A percentile compares a stretch with the other conserved stretches of the same genome.
These are phyloP conservation scores for Aegithalos caudatus DNA, from an alignment of 2,113 vertebrate species.

Conservation along the genomic window DNA sequence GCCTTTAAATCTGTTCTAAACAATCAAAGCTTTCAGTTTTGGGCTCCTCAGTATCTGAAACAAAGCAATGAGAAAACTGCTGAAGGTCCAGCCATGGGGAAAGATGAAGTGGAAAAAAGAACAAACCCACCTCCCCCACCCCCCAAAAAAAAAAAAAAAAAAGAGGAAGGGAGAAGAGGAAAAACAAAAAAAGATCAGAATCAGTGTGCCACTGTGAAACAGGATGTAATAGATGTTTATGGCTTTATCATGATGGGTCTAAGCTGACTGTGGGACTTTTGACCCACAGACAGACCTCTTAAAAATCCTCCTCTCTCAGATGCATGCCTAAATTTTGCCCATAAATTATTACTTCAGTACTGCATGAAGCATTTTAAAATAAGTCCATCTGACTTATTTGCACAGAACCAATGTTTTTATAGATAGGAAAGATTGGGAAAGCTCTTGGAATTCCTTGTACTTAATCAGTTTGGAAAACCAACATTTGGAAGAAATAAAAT, in stretches of 20 bases:
- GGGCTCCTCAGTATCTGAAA: background rate
- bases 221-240: background rate
- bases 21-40: background rate
- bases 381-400: background rate
- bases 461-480: background rate
- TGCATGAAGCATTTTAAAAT: background rate
- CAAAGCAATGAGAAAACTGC: background rate
- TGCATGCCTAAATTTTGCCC: background rate
- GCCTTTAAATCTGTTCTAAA: background rate
- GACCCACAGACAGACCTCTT: background rate
- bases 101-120: background rate
- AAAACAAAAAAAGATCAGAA: background rate
- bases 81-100: background rate
- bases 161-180: fast-evolving
- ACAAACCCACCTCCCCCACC: too few relatives aligned
- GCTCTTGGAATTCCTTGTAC: background rate
- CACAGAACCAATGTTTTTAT: background rate
- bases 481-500: background rate
- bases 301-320: background rate
- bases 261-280: background rate
- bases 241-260: background rate
- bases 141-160: background rate
- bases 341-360: background rate
- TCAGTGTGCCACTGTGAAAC: background rate
- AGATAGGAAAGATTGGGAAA: background rate